Evolutionary conservation across 2,888 invertebrate species (phyloP).

Genomic region (Rhopalosiphum nymphaeae): DNA sequence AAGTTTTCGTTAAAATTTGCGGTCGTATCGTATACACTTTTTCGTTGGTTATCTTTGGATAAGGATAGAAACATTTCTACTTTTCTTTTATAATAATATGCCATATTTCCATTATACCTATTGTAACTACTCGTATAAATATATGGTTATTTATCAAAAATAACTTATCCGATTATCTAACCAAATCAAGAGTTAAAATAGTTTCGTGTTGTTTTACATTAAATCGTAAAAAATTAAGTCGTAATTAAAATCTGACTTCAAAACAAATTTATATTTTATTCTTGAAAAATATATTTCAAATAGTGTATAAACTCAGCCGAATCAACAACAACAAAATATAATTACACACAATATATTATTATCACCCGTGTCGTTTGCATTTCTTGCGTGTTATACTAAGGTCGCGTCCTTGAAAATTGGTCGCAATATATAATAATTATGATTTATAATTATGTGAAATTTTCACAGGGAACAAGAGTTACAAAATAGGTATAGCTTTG

Average conservation of each 20-base stretch:
- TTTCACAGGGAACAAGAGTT: background rate
- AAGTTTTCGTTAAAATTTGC: background rate
- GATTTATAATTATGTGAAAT: conserved; percentile 20
- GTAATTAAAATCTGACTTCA: background rate
- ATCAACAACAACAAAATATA: conserved; percentile 8
- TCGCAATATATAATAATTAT: conserved; percentile 27
- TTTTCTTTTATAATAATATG: background rate
- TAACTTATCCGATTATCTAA: background rate
- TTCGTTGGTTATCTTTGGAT: background rate
- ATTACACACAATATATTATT: background rate
- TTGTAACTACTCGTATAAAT: background rate
- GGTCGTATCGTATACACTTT: background rate
- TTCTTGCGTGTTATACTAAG: conserved; percentile 17
- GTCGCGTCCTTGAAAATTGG: conserved; percentile 41
- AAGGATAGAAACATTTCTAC: background rate
- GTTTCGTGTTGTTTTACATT: background rate
- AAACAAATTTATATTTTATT: background rate
- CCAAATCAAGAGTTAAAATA: background rate
- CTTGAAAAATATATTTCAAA: background rate
- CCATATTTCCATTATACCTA: background rate
- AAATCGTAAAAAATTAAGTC: background rate
- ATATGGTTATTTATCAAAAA: background rate
- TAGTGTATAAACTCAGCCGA: background rate
- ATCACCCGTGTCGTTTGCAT: background rate
- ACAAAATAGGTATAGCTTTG: background rate